These are phyloP conservation scores for Craterocephalus amniculus DNA, from an alignment of 2,797 vertebrate species.

Conservation along the genomic window DNA sequence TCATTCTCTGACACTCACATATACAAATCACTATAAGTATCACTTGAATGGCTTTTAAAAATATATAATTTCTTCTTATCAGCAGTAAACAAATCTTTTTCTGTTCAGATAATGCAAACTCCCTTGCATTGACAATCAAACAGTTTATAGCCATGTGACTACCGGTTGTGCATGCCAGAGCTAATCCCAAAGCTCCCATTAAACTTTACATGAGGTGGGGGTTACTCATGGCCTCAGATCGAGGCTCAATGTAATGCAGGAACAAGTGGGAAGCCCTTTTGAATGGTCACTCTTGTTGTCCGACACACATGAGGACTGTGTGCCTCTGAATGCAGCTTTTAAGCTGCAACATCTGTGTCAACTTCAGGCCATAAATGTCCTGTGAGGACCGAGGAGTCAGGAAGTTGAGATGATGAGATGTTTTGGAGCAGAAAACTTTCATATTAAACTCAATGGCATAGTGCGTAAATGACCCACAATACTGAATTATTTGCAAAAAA, in stretches of 20 bases:
- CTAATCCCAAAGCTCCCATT: conserved; percentile 35
- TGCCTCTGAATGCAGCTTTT: conserved; percentile 44
- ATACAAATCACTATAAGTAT: not conserved
- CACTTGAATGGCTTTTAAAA: not conserved
- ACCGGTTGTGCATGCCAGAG: conserved; percentile 22
- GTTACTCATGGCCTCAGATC: conserved; percentile 45
- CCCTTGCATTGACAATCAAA: conserved; percentile 14
- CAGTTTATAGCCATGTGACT: conserved; percentile 37
- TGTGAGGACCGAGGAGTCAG: conserved; percentile 20
- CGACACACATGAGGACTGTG: conserved; percentile 61
- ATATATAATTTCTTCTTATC: not conserved
- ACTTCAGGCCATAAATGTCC: conserved; percentile 18
- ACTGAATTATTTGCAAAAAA: not conserved
- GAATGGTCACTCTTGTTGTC: conserved; percentile 68
- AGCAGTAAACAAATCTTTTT: conserved; percentile 5
- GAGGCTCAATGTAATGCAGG: conserved; percentile 57
- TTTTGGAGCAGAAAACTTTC: not conserved
- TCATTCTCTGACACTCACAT: conserved; percentile 8
- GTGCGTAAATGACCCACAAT: not conserved
- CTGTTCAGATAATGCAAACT: conserved; percentile 18
- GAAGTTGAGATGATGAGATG: conserved; percentile 4
- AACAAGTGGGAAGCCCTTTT: conserved; percentile 32
- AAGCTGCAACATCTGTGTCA: conserved; percentile 45
- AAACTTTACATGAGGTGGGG: conserved; percentile 21
- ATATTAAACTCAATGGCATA: not conserved